A percentile compares a stretch with the other conserved stretches of the same genome.
Conservation (phyloP, 2,113 vertebrate species). For the Neolamprologus ventralis region DNA sequence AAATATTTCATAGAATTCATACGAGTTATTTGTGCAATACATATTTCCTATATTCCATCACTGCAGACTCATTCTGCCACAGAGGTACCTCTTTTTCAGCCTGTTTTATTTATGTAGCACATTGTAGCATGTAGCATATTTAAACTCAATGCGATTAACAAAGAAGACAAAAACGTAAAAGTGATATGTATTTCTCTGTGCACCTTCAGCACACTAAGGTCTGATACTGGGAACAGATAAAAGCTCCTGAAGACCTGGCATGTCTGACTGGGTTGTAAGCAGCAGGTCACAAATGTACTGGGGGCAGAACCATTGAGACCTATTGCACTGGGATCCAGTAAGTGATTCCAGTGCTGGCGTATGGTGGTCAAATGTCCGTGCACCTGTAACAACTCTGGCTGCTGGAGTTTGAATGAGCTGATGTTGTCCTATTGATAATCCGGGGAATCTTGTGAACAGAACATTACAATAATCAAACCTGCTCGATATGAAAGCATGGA, state of each 20-base stretch:
- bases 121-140: too few species aligned
- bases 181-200: background rate
- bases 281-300: background rate
- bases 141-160: background rate
- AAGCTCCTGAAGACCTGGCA: background rate
- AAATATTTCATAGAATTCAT: background rate
- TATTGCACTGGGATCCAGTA: background rate
- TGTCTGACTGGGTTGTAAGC: background rate
- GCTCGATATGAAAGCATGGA: background rate
- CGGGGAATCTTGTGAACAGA: background rate
- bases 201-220: background rate
- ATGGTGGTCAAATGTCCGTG: background rate
- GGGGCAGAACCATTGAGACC: background rate
- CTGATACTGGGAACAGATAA: background rate
- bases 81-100: background rate
- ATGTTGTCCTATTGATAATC: background rate
- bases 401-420: background rate
- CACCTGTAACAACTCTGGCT: background rate
- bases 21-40: background rate
- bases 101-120: background rate
- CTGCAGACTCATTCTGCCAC: conserved; percentile 21
- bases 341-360: background rate
- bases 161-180: background rate
- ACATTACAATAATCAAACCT: background rate
- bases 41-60: conserved; percentile 7